phyloP scores from a whole-genome alignment of 64 coral and sea anemone genomes.

The Stichodactyla helianthus region DNA sequence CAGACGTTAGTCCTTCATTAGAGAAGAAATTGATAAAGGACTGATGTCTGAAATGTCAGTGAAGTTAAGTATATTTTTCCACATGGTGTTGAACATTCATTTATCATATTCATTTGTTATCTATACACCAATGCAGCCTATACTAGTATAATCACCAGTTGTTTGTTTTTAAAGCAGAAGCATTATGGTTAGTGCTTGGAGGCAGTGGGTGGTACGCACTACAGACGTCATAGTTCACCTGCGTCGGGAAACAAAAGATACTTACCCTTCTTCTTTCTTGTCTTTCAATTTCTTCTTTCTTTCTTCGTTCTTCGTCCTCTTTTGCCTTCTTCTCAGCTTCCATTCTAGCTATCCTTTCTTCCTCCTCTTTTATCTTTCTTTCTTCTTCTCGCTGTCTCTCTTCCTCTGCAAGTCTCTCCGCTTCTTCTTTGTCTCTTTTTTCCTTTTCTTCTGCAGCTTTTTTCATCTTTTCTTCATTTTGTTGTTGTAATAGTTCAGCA shows the following conservation, averaged over 20 bases:
- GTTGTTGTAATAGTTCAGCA: conserved; percentile 64
- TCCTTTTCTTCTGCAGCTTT: conserved; percentile 65
- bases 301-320: conserved; percentile 80
- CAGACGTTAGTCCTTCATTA: too few species aligned
- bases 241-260: not conserved
- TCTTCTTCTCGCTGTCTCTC: conserved; percentile 85
- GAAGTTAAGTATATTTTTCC: too few species aligned
- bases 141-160: too few species aligned
- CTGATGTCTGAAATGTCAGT: too few species aligned
- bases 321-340: conserved; percentile 52
- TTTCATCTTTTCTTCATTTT: conserved; percentile 67
- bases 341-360: conserved; percentile 44
- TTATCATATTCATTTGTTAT: too few species aligned
- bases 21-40: too few species aligned
- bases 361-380: conserved; percentile 66
- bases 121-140: too few species aligned
- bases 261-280: conserved; percentile 85
- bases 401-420: conserved; percentile 58
- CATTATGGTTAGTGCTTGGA: not conserved
- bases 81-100: too few species aligned
- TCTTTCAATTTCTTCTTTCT: conserved; percentile 74
- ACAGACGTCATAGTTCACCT: not conserved
- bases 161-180: too few species aligned
- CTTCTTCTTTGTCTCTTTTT: conserved; percentile 67
- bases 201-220: not conserved